phyloP scores from a whole-genome alignment of 2,797 vertebrate genomes.

The Manis pentadactyla region DNA sequence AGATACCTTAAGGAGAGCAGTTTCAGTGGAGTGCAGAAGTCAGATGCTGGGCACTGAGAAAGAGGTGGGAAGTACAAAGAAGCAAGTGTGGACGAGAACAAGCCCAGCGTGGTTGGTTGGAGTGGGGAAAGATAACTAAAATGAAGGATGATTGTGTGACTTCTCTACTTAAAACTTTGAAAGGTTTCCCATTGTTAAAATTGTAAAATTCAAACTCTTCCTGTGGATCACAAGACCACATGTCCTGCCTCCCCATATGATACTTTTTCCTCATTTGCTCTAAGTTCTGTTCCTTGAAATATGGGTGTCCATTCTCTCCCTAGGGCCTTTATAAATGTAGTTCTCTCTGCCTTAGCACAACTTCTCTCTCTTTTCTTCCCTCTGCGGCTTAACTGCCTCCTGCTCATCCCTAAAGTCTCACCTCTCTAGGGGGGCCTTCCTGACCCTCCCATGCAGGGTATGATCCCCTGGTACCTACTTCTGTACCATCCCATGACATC shows the following conservation, averaged over 20 bases:
- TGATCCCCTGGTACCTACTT: not conserved
- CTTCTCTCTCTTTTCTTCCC: not conserved
- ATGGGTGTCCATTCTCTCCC: not conserved
- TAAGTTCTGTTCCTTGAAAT: conserved; percentile 32
- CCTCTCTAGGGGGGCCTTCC: conserved; percentile 37
- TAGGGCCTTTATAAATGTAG: not conserved
- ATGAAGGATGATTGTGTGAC: not conserved
- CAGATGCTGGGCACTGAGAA: not conserved
- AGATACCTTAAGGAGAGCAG: not conserved
- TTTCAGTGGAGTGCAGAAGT: not conserved
- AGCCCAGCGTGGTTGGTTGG: not conserved
- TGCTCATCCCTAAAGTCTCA: conserved; percentile 41
- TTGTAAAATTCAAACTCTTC: not conserved
- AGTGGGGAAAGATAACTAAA: not conserved
- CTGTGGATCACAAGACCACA: not conserved
- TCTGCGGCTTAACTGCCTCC: conserved; percentile 9
- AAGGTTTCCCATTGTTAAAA: not conserved
- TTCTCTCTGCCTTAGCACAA: conserved; percentile 22
- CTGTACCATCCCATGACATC: not conserved
- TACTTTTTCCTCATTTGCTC: not conserved
- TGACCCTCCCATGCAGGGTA: not conserved
- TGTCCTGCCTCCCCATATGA: not conserved
- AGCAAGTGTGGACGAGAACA: not conserved
- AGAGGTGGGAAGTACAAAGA: not conserved
- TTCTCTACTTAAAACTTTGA: not conserved